These are phyloP conservation scores for Aplodontia rufa DNA, from an alignment of 2,113 vertebrate species.

Conservation along the genomic window DNA sequence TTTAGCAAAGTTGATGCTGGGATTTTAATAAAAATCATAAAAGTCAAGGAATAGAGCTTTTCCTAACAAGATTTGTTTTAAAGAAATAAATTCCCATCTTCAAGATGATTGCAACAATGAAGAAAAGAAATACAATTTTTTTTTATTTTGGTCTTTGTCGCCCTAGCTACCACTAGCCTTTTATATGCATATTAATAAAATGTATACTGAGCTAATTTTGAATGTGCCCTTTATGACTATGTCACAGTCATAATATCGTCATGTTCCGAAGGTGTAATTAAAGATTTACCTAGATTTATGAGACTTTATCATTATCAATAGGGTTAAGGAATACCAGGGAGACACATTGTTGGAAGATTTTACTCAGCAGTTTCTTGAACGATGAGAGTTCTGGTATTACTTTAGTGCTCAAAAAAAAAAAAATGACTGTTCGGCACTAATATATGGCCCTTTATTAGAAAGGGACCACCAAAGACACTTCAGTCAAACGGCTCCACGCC, in stretches of 20 bases:
- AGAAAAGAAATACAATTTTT: conserved; percentile 43
- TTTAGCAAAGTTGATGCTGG: not conserved
- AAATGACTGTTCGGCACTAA: conserved; percentile 73
- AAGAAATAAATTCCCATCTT: conserved; percentile 33
- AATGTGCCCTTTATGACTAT: conserved; percentile 82
- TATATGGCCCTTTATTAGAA: conserved; percentile 78
- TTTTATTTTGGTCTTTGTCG: conserved; percentile 58
- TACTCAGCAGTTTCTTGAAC: conserved; percentile 85
- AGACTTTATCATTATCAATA: conserved; percentile 85
- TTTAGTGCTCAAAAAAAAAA: conserved; percentile 76
- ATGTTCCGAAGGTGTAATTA: conserved; percentile 84
- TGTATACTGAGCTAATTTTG: conserved; percentile 80
- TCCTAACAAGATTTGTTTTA: not conserved
- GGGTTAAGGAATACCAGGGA: conserved; percentile 84
- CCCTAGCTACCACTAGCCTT: conserved; percentile 53
- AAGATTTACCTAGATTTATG: conserved; percentile 87
- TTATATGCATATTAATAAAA: conserved; percentile 73
- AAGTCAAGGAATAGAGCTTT: not conserved
- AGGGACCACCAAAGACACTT: conserved; percentile 61
- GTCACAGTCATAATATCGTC: conserved; percentile 80
- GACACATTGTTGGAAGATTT: conserved; percentile 82
- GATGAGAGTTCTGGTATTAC: conserved; percentile 81
- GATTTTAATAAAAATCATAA: not conserved
- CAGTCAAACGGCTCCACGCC: not conserved
- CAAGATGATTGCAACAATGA: conserved; percentile 40